phyloP scores from a whole-genome alignment of 1,140 invertebrate genomes.

The Drosophila littoralis region DNA sequence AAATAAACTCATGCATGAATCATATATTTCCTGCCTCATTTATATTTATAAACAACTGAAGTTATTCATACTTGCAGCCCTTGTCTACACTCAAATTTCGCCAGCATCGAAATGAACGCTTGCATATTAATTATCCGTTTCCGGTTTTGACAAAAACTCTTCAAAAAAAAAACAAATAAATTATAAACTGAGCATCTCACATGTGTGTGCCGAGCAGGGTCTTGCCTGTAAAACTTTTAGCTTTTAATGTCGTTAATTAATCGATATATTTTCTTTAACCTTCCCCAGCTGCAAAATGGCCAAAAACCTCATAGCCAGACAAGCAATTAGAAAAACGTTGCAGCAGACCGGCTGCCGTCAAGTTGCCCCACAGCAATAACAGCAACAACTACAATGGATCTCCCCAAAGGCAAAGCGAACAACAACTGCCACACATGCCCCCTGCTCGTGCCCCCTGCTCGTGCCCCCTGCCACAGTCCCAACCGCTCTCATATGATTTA shows the following conservation, averaged over 20 bases:
- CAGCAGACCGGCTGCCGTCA: constrained; percentile 31
- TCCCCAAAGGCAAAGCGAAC: constrained; percentile 18
- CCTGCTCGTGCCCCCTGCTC: neutral
- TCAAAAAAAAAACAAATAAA: constrained; percentile 45
- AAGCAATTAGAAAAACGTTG: constrained; percentile 73
- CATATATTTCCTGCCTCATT: constrained; percentile 4
- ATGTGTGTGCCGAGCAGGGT: constrained; percentile 9
- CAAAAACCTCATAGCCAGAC: constrained; percentile 48
- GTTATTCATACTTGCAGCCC: constrained; percentile 6
- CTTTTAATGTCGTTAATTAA: constrained; percentile 80
- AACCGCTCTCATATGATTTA: constrained; percentile 66
- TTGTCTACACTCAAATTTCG: constrained; percentile 1
- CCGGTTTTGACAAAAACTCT: neutral
- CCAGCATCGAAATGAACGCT: neutral
- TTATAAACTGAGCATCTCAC: constrained; percentile 34
- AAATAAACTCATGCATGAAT: neutral
- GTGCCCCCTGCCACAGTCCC: neutral
- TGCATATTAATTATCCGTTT: constrained; percentile 56
- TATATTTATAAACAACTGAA: neutral
- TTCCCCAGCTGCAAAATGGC: constrained; percentile 3
- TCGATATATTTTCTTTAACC: constrained; percentile 51
- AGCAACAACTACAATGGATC: constrained; percentile 20
- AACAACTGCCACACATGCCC: constrained; percentile 59
- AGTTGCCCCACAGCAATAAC: constrained; percentile 4
- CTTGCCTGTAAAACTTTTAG: constrained; percentile 61